Percentiles rank a stretch among this genome's conserved stretches.
These are phyloP conservation scores for Zoanthus gigantus DNA, from an alignment of 92 coral and sea anemone species.

Conservation along the genomic window DNA sequence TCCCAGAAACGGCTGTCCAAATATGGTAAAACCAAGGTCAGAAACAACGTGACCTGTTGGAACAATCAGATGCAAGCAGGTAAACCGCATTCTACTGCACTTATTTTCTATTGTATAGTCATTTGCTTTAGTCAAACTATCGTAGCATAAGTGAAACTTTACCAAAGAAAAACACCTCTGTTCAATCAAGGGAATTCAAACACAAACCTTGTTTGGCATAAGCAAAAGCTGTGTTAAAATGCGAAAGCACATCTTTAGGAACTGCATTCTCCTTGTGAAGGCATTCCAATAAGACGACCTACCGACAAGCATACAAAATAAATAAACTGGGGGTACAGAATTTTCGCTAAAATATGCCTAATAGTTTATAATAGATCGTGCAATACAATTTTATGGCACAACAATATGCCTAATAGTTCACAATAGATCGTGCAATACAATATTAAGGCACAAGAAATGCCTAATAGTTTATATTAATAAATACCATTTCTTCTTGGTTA, in stretches of 20 bases:
- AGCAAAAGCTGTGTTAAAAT: constrained; percentile 97
- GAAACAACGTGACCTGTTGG: constrained; percentile 93
- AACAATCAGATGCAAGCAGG: background rate
- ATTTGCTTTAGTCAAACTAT: background rate
- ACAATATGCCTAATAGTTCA: background rate
- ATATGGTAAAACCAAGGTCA: constrained; percentile 97
- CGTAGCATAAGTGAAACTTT: too few relatives aligned
- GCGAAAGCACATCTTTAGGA: constrained; percentile 96
- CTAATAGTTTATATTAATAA: background rate
- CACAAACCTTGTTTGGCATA: constrained; percentile 97
- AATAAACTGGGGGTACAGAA: too few relatives aligned
- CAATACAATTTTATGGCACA: background rate
- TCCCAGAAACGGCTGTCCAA: constrained; percentile 99
- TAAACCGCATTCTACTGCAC: background rate
- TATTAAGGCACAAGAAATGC: too few relatives aligned
- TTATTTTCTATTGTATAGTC: background rate
- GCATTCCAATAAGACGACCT: constrained; percentile 96
- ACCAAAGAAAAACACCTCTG: too few relatives aligned
- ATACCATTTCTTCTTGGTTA: constrained; percentile 98
- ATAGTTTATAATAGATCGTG: too few relatives aligned
- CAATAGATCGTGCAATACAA: too few relatives aligned
- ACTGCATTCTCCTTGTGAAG: constrained; percentile 83
- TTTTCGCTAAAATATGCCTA: too few relatives aligned
- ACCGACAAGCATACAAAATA: background rate
- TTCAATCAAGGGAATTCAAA: too few relatives aligned